Base-by-base conservation (phyloP, 2,797 vertebrate species). In the Chloroceryle inda region DNA sequence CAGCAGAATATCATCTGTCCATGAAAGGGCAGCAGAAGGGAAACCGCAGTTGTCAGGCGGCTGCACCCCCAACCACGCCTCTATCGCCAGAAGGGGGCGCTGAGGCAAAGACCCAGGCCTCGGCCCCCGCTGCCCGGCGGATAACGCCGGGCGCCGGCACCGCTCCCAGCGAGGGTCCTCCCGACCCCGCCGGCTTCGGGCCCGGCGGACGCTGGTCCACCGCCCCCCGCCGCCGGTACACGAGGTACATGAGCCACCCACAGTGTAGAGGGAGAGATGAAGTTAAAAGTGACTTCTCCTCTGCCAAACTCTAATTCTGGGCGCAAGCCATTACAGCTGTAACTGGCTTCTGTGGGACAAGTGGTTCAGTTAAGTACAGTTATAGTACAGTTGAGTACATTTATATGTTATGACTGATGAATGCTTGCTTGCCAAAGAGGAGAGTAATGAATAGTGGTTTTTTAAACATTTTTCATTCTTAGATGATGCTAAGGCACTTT, bases 381-480 rank as follows among this genome's bases (percentile, higher is more conserved):
- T 79, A 35, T 35, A 35, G 47, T 73, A 42, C 20, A 47, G 17
- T 10, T 68, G 45, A 68, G 50, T 27, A 40, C 5, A 19, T 26
- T 88, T 71, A 67, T 74, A n/a, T 29, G 9, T 67, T 89, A 53
- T 16, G 33, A 49, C 22, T 38, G 13, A 9, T 44, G 12, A 58
- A 24, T 73, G 29, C 49, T 72, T 91, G 62, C 37, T 55, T 89
- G 80, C 4, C 12, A 55, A 83, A 72, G 26, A 49, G 12, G 20
- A 49, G 6, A 37, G 66, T 68, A 94, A 68, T 77, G 56, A 85
- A 68, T 17, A 72, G 64, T 45, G 44, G 7, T 8, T 22, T 64
- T 78, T 82, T 11, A 64, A 72, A 59, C 35, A 26, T 18, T 94
- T 88, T 86, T 91, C 23, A 82, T 2, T 56, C 50, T 84, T n/a